These are phyloP conservation scores for Entomobrya multifasciata DNA, from an alignment of 2,888 invertebrate genomes.

Conservation along the genomic window DNA sequence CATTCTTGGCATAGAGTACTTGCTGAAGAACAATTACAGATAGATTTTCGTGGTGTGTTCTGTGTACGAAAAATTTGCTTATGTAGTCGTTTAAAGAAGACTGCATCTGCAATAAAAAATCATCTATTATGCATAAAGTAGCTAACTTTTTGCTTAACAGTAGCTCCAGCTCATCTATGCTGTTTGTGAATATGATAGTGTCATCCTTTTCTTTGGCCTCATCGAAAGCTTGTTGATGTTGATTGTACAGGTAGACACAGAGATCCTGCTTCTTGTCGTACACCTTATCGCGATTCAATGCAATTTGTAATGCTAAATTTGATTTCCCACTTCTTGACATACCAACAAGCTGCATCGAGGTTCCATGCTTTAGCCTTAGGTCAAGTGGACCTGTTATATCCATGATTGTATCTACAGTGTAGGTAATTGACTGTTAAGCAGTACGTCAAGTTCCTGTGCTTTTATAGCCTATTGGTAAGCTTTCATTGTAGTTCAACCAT, in stretches of 20 bases:
- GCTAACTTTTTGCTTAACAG: not conserved
- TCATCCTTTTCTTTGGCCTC: not conserved
- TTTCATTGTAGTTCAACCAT: too few species aligned
- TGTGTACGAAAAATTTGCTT: not conserved
- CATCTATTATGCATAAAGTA: not conserved
- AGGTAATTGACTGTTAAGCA: too few species aligned
- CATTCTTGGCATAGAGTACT: not conserved
- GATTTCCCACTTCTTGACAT: not conserved
- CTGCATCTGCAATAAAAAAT: not conserved
- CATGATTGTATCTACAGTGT: too few species aligned
- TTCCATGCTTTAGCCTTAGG: too few species aligned
- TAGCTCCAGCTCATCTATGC: not conserved
- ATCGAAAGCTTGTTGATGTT: not conserved
- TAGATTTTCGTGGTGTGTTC: not conserved
- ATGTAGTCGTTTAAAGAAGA: not conserved
- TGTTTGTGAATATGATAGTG: not conserved
- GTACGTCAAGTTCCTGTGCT: too few species aligned
- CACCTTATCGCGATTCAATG: not conserved
- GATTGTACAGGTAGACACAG: not conserved
- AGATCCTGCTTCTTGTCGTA: not conserved
- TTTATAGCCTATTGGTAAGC: too few species aligned
- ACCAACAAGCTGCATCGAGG: not conserved
- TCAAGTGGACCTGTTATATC: too few species aligned
- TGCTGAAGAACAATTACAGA: not conserved
- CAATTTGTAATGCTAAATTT: not conserved